Percentiles rank a stretch among this genome's conserved stretches.
Conservation (phyloP, 2,113 vertebrate species). For the Tympanuchus pallidicinctus region DNA sequence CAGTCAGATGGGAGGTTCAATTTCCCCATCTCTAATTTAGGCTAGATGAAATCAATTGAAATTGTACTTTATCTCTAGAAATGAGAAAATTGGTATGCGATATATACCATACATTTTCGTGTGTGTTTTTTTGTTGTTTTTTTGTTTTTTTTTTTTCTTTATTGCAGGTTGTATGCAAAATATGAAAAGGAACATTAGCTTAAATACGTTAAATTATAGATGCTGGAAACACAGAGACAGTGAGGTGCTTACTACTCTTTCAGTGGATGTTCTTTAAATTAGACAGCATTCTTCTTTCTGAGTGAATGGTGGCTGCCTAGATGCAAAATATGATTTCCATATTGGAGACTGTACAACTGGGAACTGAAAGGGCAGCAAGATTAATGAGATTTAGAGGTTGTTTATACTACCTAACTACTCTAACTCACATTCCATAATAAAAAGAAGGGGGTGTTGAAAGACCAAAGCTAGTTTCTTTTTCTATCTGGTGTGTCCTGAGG, state of each 20-base stretch:
- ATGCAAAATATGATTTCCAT: not conserved
- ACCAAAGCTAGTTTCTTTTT: slow-evolving; percentile 3
- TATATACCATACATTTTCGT: accelerated
- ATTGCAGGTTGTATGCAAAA: not conserved
- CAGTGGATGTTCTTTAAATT: not conserved
- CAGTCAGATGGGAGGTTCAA: not conserved
- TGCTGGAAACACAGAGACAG: not conserved
- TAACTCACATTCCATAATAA: slow-evolving; percentile 33
- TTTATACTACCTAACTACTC: slow-evolving; percentile 25
- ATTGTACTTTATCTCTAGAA: not conserved
- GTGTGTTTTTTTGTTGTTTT: not conserved
- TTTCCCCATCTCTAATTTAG: not conserved
- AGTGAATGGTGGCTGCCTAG: not conserved
- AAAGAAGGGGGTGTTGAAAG: slow-evolving; percentile 55
- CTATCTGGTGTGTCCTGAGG: not conserved
- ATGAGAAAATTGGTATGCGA: not conserved
- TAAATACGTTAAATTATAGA: not conserved
- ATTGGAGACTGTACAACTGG: not conserved
- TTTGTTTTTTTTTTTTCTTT: accelerated
- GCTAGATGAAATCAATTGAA: not conserved
- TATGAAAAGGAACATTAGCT: not conserved
- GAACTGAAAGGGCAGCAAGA: slow-evolving; percentile 28
- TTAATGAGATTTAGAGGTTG: slow-evolving; percentile 46
- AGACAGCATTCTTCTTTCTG: not conserved
- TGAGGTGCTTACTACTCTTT: not conserved